Evolutionary conservation across 2,797 vertebrate species (phyloP).

Genomic region (Myotis pilosus): DNA sequence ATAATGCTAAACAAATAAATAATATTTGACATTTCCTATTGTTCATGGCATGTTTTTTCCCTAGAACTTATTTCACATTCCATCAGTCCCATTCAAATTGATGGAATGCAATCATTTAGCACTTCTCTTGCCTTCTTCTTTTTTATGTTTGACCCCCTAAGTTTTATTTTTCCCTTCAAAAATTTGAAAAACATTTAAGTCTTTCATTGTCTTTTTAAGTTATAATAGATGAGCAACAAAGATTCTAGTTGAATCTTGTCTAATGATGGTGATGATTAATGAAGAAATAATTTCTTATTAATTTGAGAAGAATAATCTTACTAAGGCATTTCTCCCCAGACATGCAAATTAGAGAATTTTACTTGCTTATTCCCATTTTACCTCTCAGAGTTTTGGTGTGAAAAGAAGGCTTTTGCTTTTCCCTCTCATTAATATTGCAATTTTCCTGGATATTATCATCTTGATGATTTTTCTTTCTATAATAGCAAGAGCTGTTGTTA

Average conservation of each 20-base stretch:
- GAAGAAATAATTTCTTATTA: constrained; percentile 33
- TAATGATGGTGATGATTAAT: constrained; percentile 76
- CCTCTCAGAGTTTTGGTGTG: neutral
- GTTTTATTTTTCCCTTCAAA: constrained; percentile 78
- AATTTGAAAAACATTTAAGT: constrained; percentile 67
- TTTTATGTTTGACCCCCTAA: constrained; percentile 72
- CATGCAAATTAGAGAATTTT: neutral
- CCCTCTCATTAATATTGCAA: neutral
- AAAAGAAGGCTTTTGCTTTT: neutral
- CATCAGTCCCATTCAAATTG: constrained; percentile 81
- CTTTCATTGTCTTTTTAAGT: neutral
- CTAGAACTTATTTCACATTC: constrained; percentile 83
- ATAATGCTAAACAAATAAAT: constrained; percentile 61
- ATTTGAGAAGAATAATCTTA: constrained; percentile 34
- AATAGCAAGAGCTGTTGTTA: neutral
- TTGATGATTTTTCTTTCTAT: neutral
- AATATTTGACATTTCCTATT: constrained; percentile 76
- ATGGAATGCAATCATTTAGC: constrained; percentile 81
- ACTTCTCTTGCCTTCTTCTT: constrained; percentile 54
- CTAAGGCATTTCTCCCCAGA: neutral
- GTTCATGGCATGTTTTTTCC: constrained; percentile 71
- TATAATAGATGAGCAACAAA: constrained; percentile 64
- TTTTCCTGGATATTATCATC: neutral
- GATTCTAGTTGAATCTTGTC: constrained; percentile 72
- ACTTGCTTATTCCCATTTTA: neutral